Conservation (phyloP, 2,113 vertebrate species). For the Chrysemys picta region DNA sequence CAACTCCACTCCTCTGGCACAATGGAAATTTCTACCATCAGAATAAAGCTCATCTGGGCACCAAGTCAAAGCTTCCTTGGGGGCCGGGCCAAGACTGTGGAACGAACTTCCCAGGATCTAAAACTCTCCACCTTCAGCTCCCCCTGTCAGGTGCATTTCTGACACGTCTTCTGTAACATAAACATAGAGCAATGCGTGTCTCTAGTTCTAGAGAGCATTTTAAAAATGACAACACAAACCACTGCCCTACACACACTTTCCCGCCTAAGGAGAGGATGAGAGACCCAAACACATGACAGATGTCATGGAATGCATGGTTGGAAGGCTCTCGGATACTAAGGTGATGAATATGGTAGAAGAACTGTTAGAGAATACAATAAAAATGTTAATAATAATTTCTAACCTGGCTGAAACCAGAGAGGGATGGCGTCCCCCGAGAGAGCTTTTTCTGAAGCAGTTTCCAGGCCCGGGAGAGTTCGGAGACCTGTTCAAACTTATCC, state of each 20-base stretch:
- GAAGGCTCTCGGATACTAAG: constrained; percentile 1
- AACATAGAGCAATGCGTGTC: background rate
- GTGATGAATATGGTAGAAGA: constrained; percentile 9
- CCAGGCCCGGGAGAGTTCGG: background rate
- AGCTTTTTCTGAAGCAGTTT: background rate
- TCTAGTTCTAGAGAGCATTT: background rate
- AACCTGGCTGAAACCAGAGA: constrained; percentile 13
- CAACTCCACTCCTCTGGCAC: background rate
- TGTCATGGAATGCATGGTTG: background rate
- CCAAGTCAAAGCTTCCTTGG: background rate
- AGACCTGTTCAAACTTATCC: background rate
- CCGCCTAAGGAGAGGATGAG: constrained; percentile 21
- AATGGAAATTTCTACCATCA: background rate
- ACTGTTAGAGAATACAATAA: background rate
- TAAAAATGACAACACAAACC: constrained; percentile 36
- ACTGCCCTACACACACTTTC: background rate
- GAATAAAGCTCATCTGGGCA: background rate
- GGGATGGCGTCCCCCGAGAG: background rate
- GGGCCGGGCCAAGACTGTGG: background rate
- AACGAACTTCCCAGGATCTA: too few species aligned
- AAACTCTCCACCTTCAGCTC: background rate
- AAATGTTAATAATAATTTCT: constrained; percentile 18
- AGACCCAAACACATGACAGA: background rate
- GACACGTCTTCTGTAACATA: constrained; percentile 53
- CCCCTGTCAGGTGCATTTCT: rapidly evolving